Base-by-base conservation (phyloP, 2,797 vertebrate species). In the Pelochelys cantorii region DNA sequence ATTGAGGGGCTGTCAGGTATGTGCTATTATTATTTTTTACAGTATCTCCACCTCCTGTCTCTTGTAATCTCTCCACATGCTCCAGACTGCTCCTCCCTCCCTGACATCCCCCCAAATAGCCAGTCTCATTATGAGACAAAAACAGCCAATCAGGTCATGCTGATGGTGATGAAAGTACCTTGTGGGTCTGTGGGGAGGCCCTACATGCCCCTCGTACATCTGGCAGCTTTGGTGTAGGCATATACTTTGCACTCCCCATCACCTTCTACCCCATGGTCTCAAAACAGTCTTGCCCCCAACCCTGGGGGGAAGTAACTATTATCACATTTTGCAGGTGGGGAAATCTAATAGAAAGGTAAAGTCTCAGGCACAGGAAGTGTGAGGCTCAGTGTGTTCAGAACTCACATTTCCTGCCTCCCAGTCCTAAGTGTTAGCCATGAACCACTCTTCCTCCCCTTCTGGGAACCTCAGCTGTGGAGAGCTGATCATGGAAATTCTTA, bases 111-210 rank as follows among this genome's bases (percentile, higher is more conserved):
- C 17, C 0, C 79, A 25, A 55, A 57, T 31, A 95, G 85, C 95
- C 95, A 94, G 15, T 8, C 83, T 68, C 84, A 79, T 79, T 31
- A 75, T 2, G 83, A 91, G 84, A 75, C 1, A 2, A 92, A 93
- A 85, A 65, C 10, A 82, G 86, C 68, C 85, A 42, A 93, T 85
- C 96, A 84, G 93, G 56, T 90, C 94, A 3, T 84, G 90, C 96
- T 95, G 90, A 92, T 95, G 94, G 89, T 96, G 90, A 9, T 48
- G 2, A 56, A 78, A 0, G 0, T 0, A 5, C 78, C 68, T 89
- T 37, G 59, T 71, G 68, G 9, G 42, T 48, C 42, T 48, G 65
- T 68, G 93, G 1, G 83, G 88, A 92, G 89, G 92, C 22, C 86
- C 20, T 87, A 52, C 4, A 75, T 87, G 93, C 79, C 0, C 18